These are phyloP conservation scores for Melangyna quadrimaculata DNA, from an alignment of 2,888 invertebrate species.

Conservation along the genomic window DNA sequence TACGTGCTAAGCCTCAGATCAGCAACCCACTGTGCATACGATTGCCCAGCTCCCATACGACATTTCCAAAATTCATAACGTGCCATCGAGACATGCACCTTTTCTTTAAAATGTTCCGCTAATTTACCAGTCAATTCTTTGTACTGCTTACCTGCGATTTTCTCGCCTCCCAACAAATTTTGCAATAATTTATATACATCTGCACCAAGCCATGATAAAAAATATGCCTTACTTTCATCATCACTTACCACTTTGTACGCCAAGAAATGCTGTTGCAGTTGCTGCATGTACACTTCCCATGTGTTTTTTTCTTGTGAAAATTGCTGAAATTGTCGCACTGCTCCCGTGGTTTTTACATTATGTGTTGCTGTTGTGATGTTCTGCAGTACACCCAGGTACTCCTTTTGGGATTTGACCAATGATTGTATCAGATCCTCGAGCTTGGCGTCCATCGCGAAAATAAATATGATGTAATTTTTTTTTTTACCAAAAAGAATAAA, in stretches of 20 bases:
- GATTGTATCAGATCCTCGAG: too few species aligned
- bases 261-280: conserved; percentile 5
- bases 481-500: too few species aligned
- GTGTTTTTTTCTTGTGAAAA: conserved; percentile 11
- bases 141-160: neutral
- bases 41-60: conserved; percentile 11
- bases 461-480: too few species aligned
- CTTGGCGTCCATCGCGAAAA: too few species aligned
- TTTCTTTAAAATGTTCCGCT: too few species aligned
- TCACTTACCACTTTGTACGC: conserved; percentile 30
- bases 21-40: conserved; percentile 19
- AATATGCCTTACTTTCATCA: conserved; percentile 15
- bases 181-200: conserved; percentile 4
- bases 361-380: neutral
- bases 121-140: neutral
- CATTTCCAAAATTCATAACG: conserved; percentile 25
- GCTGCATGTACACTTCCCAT: conserved; percentile 16
- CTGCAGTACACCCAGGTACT: neutral
- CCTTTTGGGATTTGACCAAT: neutral
- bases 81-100: conserved; percentile 11
- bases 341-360: neutral
- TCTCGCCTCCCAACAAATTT: conserved; percentile 19
- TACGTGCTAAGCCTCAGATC: conserved; percentile 3
- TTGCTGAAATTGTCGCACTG: conserved; percentile 1
- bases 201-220: conserved; percentile 11